Evolutionary conservation across 2,797 vertebrate species (phyloP).

Genomic region (Phataginus tetradactyla): DNA sequence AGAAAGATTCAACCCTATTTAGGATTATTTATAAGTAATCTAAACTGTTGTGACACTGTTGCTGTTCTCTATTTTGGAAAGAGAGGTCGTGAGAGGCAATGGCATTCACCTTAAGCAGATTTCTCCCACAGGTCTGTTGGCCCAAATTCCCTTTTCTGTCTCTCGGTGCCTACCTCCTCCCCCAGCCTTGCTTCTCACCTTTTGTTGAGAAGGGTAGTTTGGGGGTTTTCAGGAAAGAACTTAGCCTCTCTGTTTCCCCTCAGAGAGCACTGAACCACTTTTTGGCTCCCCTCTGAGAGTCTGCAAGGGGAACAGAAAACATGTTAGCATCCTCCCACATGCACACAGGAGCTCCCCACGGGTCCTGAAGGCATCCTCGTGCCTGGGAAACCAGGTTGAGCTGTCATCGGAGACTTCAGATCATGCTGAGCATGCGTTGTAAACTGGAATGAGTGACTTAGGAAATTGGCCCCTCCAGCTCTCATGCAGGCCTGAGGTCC

Average conservation of each 20-base stretch:
- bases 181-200: neutral
- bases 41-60: fast-evolving
- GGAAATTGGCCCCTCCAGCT: neutral
- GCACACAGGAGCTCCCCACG: fast-evolving
- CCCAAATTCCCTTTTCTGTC: neutral
- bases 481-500: neutral
- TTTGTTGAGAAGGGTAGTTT: conserved; percentile 24
- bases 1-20: neutral
- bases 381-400: neutral
- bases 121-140: neutral
- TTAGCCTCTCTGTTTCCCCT: neutral
- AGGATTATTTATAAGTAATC: neutral
- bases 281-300: neutral
- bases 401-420: neutral
- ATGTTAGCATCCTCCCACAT: neutral
- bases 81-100: neutral
- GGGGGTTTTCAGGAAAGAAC: neutral
- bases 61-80: neutral
- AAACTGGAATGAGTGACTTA: neutral
- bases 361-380: neutral
- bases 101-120: neutral
- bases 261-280: neutral
- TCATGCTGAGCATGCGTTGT: neutral
- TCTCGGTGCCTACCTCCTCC: neutral
- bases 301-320: neutral